Percentiles rank a stretch among this genome's conserved stretches.
phyloP scores from a whole-genome alignment of 2,888 invertebrate species.

The Capitulum mitella region DNA sequence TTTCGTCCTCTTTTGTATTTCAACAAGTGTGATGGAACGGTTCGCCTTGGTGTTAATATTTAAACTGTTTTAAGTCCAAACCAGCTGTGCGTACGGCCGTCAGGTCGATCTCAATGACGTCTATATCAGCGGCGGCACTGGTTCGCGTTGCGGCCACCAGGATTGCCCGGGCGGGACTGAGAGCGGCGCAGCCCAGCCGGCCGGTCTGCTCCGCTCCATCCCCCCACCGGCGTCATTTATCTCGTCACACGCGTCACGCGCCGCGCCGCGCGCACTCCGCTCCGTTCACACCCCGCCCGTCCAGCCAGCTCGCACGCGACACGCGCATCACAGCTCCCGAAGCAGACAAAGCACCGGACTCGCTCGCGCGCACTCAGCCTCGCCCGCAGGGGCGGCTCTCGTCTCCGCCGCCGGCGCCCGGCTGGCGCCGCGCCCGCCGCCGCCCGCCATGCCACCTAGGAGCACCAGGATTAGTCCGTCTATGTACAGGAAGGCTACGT shows the following conservation, averaged over 20 bases:
- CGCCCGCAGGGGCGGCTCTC: not conserved
- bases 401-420: not conserved
- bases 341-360: not conserved
- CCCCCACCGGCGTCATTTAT: not conserved
- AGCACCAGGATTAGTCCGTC: slow-evolving; percentile 15
- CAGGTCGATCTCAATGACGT: not conserved
- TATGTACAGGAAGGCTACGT: slow-evolving; percentile 19
- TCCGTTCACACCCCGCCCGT: not conserved
- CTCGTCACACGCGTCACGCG: not conserved
- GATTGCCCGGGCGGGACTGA: not conserved
- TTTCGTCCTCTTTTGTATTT: not conserved
- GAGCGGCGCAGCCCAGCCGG: not conserved
- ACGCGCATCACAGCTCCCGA: not conserved
- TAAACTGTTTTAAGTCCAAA: not conserved
- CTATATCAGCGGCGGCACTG: not conserved
- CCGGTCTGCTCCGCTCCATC: not conserved
- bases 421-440: not conserved
- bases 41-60: not conserved
- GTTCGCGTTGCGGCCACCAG: not conserved
- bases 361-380: not conserved
- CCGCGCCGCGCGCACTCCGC: not conserved
- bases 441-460: slow-evolving; percentile 1
- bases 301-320: not conserved
- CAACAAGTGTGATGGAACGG: not conserved
- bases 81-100: not conserved